Base-by-base conservation (phyloP, 1,140 invertebrate species). In the Rhyzopertha dominica region DNA sequence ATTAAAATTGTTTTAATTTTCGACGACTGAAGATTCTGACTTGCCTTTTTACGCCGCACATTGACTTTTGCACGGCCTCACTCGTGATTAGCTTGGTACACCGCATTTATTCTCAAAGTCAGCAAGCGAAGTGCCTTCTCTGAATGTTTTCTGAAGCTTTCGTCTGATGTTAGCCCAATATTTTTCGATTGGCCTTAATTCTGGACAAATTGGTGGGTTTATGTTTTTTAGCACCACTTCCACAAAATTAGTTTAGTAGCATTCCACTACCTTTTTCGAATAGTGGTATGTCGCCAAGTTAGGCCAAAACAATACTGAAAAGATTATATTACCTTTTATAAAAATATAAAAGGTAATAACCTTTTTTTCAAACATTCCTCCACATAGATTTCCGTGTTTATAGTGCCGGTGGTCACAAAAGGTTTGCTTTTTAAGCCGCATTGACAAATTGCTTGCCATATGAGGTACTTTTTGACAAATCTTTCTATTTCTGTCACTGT, bases 261-360 rank as follows among this genome's bases (percentile, higher is more conserved):
- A 30, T 5, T 30, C n/a, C 29, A 30, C 4, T n/a, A 14, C 4
- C 4, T 5, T 4, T 30, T 30, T 30, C 4, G 29, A 13, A n/a
- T 30, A 30, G 16, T 30, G 29, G 29, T 14, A 30, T 4, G 29
- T 30, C 4, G 29, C 29, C n/a, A 30, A 30, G 16, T 30, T n/a
- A n/a, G 29, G 29, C 29, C 29, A 30, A 30, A 30, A 30, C 4
- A 30, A n/a, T n/a, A 30, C 29, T 30, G 29, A n/a, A n/a, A n/a
- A n/a, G n/a, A n/a, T n/a, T n/a, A n/a, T n/a, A n/a, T n/a, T 5
- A 5, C 29, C 12, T 30, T n/a, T 4, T 30, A 14, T 4, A n/a
- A 4, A 4, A 4, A 13, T 30, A 4, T 5, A 5, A 30, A n/a
- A 5, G n/a, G 29, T 30, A 30, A 14, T n/a, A 30, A 30, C 4